Evolutionary conservation across 2,888 invertebrate species (phyloP), one percentile per base, ranked within the genome.

Genomic region (Hymenopus coronatus): DNA sequence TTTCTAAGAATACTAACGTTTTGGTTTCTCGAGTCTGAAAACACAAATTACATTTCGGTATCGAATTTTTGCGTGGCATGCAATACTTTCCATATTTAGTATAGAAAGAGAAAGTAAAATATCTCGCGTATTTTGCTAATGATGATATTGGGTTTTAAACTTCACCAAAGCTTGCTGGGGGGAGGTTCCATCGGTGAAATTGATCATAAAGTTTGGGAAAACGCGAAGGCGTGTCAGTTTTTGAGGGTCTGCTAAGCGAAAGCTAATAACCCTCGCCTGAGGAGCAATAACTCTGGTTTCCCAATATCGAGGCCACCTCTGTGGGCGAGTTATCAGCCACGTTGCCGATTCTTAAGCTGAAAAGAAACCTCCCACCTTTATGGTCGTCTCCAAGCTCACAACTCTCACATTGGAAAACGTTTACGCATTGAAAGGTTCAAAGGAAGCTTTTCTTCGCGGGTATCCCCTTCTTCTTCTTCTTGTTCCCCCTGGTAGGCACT

Each of bases 371-470:
- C 54, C 40, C 25, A 40, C 27, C 54, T 28, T 86, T 46, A 54
- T n/a, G n/a, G 46, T 27, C 86, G 20, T 46, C 40, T 46, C 70
- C 70, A 14, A 70, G 54, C 54, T 20, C 54, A 70, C 54, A 70
- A 70, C 54, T 70, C 20, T 88, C 28, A n/a, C 88, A 88, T 88
- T 88, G 88, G 88, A 85, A 88, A 84, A 88, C 88, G 88, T 88
- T 88, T 88, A 82, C 84, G 33, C 88, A 28, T 70, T 46, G 46
- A 84, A 88, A 70, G 33, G 70, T 88, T 70, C 54, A 84, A 85
- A 33, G 88, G 54, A 88, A 81, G 33, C 84, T 30, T 30, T 33
- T 33, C 84, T 30, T 30, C 25, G 25, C 28, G 30, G 25, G 84
- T 84, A 84, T 84, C 30, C 84, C 28, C 20, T 14, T 28, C 28